These are phyloP conservation scores for Apotomis betuletana DNA, from an alignment of 2,888 invertebrate genomes.

Conservation along the genomic window DNA sequence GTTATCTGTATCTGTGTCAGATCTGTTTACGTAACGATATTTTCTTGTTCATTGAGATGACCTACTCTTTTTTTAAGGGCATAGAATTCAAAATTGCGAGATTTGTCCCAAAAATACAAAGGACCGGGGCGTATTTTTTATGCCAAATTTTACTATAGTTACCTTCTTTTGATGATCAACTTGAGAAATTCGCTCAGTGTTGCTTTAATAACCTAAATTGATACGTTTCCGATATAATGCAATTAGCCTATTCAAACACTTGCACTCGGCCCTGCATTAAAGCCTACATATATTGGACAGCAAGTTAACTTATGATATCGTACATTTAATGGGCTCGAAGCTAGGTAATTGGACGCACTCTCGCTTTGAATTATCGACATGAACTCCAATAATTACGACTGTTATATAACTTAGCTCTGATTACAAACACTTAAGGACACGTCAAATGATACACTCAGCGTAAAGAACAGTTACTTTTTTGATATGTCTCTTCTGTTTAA, in stretches of 20 bases:
- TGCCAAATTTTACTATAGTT: no score
- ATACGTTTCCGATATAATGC: background rate
- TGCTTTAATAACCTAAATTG: background rate
- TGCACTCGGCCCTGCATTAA: conserved; percentile 22
- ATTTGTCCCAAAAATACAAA: no score
- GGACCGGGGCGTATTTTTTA: no score
- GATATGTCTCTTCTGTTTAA: no score
- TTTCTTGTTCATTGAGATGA: no score
- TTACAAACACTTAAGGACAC: conserved; percentile 30
- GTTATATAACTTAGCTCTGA: conserved; percentile 36
- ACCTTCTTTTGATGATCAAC: no score
- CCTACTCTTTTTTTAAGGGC: no score
- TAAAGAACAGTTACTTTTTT: background rate
- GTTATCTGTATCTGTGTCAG: no score
- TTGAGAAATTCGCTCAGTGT: no score
- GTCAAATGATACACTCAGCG: background rate
- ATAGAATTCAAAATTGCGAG: no score
- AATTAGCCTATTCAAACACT: conserved; percentile 16
- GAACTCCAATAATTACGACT: conserved; percentile 36
- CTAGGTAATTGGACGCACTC: conserved; percentile 33
- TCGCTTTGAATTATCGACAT: conserved; percentile 35
- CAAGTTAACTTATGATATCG: conserved; percentile 11
- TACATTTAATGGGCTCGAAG: conserved; percentile 24
- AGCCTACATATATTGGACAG: conserved; percentile 17
- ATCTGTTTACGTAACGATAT: no score